Percentiles rank a stretch among this genome's conserved stretches.
These are phyloP conservation scores for Odontocolon sp. DNA, from an alignment of 2,888 invertebrate species.

Conservation along the genomic window DNA sequence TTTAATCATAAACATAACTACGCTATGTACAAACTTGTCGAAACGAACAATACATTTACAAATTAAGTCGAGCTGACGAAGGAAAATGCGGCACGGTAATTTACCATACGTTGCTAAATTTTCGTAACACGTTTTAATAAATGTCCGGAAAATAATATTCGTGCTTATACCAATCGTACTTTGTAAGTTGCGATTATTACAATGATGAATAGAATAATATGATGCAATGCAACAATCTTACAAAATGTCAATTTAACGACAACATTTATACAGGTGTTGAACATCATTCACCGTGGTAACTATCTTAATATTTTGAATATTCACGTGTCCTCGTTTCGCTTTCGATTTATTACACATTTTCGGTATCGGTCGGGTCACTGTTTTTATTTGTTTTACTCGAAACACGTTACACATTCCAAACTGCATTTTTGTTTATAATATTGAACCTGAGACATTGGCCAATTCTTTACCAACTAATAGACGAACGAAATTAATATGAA, in stretches of 20 bases:
- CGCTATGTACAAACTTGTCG: slow-evolving; percentile 53
- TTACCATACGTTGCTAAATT: slow-evolving; percentile 11
- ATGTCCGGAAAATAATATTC: not conserved
- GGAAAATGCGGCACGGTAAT: slow-evolving; percentile 5
- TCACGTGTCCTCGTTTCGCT: slow-evolving; percentile 4
- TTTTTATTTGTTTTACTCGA: not conserved
- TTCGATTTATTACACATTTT: not conserved
- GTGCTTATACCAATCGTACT: not conserved
- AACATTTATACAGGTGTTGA: slow-evolving; percentile 19
- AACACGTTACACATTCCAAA: not conserved
- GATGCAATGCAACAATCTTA: not conserved
- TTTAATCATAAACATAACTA: slow-evolving; percentile 47
- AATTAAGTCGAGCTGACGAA: too few species aligned
- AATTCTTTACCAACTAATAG: not conserved
- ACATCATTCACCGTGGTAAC: slow-evolving; percentile 33
- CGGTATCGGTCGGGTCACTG: not conserved
- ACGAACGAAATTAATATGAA: not conserved
- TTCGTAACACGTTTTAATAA: not conserved
- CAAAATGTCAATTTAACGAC: not conserved
- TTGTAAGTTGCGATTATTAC: not conserved
- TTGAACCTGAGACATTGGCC: slow-evolving; percentile 7
- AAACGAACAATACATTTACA: slow-evolving; percentile 46
- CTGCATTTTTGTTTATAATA: not conserved
- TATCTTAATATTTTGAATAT: slow-evolving; percentile 13
- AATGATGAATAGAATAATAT: not conserved